Evolutionary conservation across 2,113 vertebrate genomes (phyloP), one percentile per base, ranked within the genome.

Genomic region (Notiomystis cincta): DNA sequence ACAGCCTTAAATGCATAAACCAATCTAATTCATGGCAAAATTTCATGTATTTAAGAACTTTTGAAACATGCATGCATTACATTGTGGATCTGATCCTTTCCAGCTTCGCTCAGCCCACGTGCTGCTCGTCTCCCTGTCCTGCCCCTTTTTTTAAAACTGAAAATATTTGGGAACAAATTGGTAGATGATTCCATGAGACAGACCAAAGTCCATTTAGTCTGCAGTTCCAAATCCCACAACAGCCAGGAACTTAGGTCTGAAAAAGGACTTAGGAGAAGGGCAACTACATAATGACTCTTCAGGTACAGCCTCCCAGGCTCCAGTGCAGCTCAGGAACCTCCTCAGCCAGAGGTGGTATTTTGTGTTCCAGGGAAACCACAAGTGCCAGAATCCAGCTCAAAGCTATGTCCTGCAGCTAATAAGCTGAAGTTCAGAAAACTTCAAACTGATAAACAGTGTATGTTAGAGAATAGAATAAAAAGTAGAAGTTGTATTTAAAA

Each of bases 381-480:
- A 66, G 9, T 24, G 27, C 30, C 30, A 87, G 38, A 89, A 76
- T 15, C 27, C 17, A 75, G 42, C 30, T 31, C 87, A 75, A 66
- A 78, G 37, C 17, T 16, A 47, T 72, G 21, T 27, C 22, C 42
- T 82, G 21, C 12, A 64, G 51, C 27, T 35, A 57, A 57, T 25
- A 24, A 50, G 8, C 33, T 35, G 6, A 79, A 56, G 4, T 20
- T 53, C 33, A 45, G 37, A 82, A 48, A 76, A 54, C 14, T 16
- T 4, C 4, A 53, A 69, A 17, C 2, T 11, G 20, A n/a, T 28
- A 40, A 58, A 78, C 9, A 38, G 7, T 19, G 0, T 15, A 5
- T 13, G 4, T 69, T 87, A 82, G 21, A 38, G 15, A 71, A 51
- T 2, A 15, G 9, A 58, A 38, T 19, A 58, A 57, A 42, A 38